A percentile compares a stretch with the other conserved stretches of the same genome.
phyloP scores from a whole-genome alignment of 1,140 invertebrate genomes.

The Anoplophora glabripennis region DNA sequence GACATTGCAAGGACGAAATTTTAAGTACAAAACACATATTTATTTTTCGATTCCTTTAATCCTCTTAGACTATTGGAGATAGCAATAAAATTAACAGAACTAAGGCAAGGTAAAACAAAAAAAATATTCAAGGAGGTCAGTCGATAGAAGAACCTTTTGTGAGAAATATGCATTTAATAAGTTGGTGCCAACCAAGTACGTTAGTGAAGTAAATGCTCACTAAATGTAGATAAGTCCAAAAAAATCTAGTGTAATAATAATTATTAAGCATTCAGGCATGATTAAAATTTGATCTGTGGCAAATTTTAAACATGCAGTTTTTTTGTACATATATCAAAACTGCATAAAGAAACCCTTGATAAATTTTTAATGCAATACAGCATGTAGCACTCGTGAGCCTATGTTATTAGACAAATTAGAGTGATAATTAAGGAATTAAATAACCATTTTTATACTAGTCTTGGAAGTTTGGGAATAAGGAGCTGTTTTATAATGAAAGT shows the following conservation, averaged over 20 bases:
- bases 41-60: no score
- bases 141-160: no score
- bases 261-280: constrained; percentile 7
- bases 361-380: constrained; percentile 19
- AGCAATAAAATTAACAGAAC: no score
- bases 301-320: background rate
- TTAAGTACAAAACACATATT: no score
- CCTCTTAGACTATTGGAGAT: no score
- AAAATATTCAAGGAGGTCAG: no score
- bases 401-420: constrained; percentile 14
- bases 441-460: constrained; percentile 29
- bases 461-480: constrained; percentile 19
- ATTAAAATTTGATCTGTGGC: background rate
- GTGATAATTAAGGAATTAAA: constrained; percentile 20
- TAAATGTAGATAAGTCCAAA: constrained; percentile 39
- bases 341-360: constrained; percentile 11
- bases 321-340: constrained; percentile 18
- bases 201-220: constrained; percentile 43
- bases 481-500: constrained; percentile 16
- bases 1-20: no score
- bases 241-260: constrained; percentile 32
- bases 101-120: no score
- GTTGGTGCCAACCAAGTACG: constrained; percentile 37
- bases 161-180: no score
- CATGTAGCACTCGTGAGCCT: constrained; percentile 16